Evolutionary conservation across 2,888 invertebrate genomes (phyloP).

Genomic region (Mimas tiliae): DNA sequence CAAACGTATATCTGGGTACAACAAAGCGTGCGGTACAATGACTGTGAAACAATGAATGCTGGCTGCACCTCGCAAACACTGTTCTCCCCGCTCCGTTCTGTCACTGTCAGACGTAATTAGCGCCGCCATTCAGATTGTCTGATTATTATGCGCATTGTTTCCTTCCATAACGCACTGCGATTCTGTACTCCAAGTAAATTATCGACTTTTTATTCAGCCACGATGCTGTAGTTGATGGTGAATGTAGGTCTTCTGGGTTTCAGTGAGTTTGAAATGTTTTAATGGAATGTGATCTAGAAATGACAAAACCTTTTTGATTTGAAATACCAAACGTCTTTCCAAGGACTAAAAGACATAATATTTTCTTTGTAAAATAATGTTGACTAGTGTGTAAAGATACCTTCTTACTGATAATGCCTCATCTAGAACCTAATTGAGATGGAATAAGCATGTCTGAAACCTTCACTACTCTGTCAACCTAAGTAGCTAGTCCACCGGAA

Average conservation of each 20-base stretch:
- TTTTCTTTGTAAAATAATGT: no score
- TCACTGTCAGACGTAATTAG: slow-evolving; percentile 82
- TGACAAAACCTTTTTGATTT: no score
- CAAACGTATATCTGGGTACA: slow-evolving; percentile 58
- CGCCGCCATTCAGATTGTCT: slow-evolving; percentile 75
- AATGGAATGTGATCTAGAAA: neutral
- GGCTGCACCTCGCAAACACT: slow-evolving; percentile 66
- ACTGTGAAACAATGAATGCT: slow-evolving; percentile 68
- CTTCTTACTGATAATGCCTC: no score
- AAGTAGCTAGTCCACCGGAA: no score
- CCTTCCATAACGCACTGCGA: slow-evolving; percentile 54
- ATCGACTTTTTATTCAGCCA: slow-evolving; percentile 11
- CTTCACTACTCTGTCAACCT: no score
- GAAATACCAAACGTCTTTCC: no score
- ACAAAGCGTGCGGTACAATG: slow-evolving; percentile 72
- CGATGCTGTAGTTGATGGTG: neutral
- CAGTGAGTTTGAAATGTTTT: neutral
- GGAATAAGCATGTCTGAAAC: no score
- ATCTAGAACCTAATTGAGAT: no score
- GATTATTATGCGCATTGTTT: slow-evolving; percentile 81
- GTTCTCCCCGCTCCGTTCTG: slow-evolving; percentile 62
- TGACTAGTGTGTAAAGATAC: no score
- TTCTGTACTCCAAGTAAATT: slow-evolving; percentile 29
- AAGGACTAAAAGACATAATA: no score
- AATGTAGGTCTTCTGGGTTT: slow-evolving; percentile 11